A percentile compares a stretch with the other conserved stretches of the same genome.
Evolutionary conservation across 2,113 vertebrate species (phyloP).

Genomic region (Dicaeum eximium): DNA sequence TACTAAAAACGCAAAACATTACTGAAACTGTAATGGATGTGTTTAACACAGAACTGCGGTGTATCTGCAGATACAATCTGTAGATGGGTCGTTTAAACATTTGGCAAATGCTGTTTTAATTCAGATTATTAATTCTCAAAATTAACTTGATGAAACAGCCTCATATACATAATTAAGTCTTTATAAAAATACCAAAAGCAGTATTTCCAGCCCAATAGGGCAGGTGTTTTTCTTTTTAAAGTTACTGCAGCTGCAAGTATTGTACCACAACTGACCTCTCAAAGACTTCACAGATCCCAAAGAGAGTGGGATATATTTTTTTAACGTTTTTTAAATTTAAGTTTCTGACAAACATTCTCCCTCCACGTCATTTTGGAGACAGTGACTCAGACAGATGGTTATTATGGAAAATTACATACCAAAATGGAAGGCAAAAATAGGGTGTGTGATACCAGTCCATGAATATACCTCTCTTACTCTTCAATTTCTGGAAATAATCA

Average conservation of each 20-base stretch:
- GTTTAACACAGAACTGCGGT: neutral
- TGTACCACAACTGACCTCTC: neutral
- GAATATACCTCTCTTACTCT: neutral
- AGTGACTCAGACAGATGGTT: neutral
- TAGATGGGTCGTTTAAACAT: neutral
- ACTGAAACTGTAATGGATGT: neutral
- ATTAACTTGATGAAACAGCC: neutral
- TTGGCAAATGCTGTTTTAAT: neutral
- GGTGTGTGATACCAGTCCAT: neutral
- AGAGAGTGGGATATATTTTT: neutral
- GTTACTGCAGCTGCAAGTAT: neutral
- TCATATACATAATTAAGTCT: neutral
- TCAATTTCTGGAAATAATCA: neutral
- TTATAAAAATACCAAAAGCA: neutral
- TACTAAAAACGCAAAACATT: neutral
- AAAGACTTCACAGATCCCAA: neutral
- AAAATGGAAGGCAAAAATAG: neutral
- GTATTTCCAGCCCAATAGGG: neutral
- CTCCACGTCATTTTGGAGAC: neutral
- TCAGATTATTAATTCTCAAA: neutral
- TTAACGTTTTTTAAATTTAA: neutral
- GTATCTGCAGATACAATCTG: neutral
- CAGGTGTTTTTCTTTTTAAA: neutral
- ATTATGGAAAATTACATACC: neutral
- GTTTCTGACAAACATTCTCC: neutral